phyloP scores from a whole-genome alignment of 1,140 invertebrate species.

The Anoplophora glabripennis region DNA sequence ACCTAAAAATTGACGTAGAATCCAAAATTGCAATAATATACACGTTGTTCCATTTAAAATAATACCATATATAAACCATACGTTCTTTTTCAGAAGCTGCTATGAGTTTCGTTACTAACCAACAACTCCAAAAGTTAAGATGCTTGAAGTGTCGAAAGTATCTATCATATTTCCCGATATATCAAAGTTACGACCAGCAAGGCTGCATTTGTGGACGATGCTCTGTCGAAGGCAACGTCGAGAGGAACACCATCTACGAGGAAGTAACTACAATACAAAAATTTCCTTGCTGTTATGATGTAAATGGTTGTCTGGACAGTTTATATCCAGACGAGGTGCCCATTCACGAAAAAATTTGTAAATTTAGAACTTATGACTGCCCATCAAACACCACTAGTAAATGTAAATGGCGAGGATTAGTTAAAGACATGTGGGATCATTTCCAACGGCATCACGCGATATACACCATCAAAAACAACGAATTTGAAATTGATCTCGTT shows the following conservation, averaged over 20 bases:
- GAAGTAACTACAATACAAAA: conserved; percentile 4
- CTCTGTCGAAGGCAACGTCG: background rate
- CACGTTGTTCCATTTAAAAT: too few relatives aligned
- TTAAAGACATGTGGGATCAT: conserved; percentile 17
- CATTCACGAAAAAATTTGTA: conserved; percentile 22
- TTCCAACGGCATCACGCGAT: conserved; percentile 20
- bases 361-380: conserved; percentile 15
- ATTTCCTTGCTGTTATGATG: conserved; percentile 23
- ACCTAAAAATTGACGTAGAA: too few relatives aligned
- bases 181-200: background rate
- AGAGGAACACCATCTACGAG: conserved; percentile 17
- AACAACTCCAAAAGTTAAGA: background rate
- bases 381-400: background rate
- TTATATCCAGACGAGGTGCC: conserved; percentile 13
- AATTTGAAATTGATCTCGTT: conserved; percentile 28
- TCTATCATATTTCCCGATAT: conserved; percentile 24
- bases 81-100: background rate
- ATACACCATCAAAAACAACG: conserved; percentile 17
- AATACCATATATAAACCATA: too few relatives aligned
- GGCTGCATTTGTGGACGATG: conserved; percentile 23
- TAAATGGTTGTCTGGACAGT: conserved; percentile 19
- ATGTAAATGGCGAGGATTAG: conserved; percentile 14
- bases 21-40: too few relatives aligned
- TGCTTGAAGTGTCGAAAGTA: conserved; percentile 18
- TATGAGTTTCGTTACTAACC: conserved; percentile 2